Evolutionary conservation across 1,140 invertebrate species (phyloP).

Genomic region (Drosophila lacertosa): DNA sequence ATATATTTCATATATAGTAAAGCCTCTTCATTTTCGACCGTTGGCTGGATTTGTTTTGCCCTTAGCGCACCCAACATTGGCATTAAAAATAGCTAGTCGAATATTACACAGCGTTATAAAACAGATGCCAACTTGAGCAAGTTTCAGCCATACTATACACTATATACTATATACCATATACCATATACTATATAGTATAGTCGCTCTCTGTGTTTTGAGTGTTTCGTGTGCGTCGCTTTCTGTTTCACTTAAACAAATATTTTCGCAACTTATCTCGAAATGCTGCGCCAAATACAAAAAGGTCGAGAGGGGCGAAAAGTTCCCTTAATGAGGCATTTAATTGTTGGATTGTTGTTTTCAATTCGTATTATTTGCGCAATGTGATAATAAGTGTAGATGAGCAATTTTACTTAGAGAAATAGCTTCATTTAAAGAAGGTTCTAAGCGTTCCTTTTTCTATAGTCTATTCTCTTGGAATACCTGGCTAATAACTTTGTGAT

Average conservation of each 20-base stretch:
- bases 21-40: too few species aligned
- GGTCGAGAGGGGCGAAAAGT: constrained; percentile 49
- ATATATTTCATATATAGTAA: too few species aligned
- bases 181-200: background rate
- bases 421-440: too few species aligned
- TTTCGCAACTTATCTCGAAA: constrained; percentile 72
- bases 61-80: constrained; percentile 19
- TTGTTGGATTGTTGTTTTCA: constrained; percentile 11
- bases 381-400: constrained; percentile 5
- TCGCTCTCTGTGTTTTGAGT: constrained; percentile 25
- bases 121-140: constrained; percentile 6
- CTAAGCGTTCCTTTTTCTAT: too few species aligned
- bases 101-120: background rate
- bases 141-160: too few species aligned
- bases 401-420: background rate
- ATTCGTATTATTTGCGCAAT: constrained; percentile 17
- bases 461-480: too few species aligned
- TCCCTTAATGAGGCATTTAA: constrained; percentile 37
- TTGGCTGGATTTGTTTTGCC: background rate
- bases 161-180: too few species aligned
- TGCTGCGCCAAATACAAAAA: constrained; percentile 69
- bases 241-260: constrained; percentile 76
- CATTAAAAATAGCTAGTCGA: constrained; percentile 38
- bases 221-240: constrained; percentile 50
- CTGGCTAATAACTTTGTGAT: constrained; percentile 1